Percentiles rank a stretch among this genome's conserved stretches.
Evolutionary conservation across 2,888 invertebrate species (phyloP).

Genomic region (Ligdia adustata): DNA sequence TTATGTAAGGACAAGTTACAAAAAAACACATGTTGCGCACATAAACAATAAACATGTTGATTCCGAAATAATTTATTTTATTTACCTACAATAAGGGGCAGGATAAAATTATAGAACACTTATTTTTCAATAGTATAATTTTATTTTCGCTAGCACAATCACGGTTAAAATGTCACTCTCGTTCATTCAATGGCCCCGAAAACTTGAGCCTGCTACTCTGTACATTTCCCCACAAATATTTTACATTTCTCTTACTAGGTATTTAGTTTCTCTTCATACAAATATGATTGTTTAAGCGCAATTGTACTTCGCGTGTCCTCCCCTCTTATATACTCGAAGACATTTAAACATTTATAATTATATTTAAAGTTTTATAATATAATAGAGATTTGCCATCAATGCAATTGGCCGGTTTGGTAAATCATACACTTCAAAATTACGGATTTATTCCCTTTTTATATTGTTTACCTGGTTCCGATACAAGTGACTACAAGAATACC

Average conservation of each 20-base stretch:
- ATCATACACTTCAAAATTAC: not conserved
- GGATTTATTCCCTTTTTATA: too few relatives aligned
- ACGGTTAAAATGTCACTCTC: conserved; percentile 27
- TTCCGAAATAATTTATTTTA: conserved; percentile 8
- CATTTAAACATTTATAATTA: conserved; percentile 13
- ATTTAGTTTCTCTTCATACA: conserved; percentile 11
- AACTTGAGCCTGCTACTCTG: conserved; percentile 3
- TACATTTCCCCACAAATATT: conserved; percentile 5
- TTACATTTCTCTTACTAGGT: conserved; percentile 7
- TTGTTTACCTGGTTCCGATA: too few relatives aligned
- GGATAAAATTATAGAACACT: too few relatives aligned
- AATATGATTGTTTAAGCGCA: conserved; percentile 19
- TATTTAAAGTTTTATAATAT: conserved; percentile 9
- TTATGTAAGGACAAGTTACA: conserved; percentile 3
- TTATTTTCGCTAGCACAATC: conserved; percentile 35
- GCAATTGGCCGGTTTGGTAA: conserved; percentile 1
- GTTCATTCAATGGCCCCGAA: conserved; percentile 18
- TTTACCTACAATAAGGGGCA: too few relatives aligned
- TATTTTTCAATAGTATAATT: conserved; percentile 19
- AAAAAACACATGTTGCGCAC: conserved; percentile 16
- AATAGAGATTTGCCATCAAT: conserved; percentile 8
- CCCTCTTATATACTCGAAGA: conserved; percentile 18
- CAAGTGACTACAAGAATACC: too few relatives aligned
- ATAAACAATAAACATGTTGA: conserved; percentile 16
- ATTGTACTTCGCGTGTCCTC: conserved; percentile 21